Percentiles rank a stretch among this genome's conserved stretches.
Evolutionary conservation across 2,888 invertebrate genomes (phyloP).

Genomic region (Eudasyphora cyanicolor): DNA sequence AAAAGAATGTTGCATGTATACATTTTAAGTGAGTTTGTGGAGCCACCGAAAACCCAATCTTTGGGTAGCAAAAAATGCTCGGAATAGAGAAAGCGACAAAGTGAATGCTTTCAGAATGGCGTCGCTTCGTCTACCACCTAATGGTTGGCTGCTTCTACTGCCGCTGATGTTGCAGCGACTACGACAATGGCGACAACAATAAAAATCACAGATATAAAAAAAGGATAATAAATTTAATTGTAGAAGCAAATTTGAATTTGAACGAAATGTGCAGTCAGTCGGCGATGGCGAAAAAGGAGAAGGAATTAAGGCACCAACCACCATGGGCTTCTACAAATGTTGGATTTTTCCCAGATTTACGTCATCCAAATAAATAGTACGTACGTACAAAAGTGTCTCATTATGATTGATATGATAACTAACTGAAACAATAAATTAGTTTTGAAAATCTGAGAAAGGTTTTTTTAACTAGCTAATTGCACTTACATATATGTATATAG

Average conservation of each 20-base stretch:
- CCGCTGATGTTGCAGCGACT: background rate
- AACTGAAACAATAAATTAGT: too few relatives aligned
- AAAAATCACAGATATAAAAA: constrained; percentile 49
- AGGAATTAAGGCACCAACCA: too few relatives aligned
- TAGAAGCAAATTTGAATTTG: constrained; percentile 37
- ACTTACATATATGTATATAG: too few relatives aligned
- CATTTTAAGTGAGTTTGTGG: constrained; percentile 30
- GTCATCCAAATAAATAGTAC: too few relatives aligned
- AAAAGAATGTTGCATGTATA: constrained; percentile 36
- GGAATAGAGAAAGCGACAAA: background rate
- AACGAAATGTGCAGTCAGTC: too few relatives aligned
- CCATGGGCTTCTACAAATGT: too few relatives aligned
- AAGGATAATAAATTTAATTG: constrained; percentile 49
- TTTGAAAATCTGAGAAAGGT: too few relatives aligned
- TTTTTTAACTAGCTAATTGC: too few relatives aligned
- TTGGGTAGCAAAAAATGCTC: constrained; percentile 16
- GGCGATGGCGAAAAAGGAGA: too few relatives aligned
- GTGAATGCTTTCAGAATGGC: constrained; percentile 37
- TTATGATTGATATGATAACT: too few relatives aligned
- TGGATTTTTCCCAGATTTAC: too few relatives aligned
- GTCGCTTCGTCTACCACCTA: constrained; percentile 59
- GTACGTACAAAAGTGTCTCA: too few relatives aligned
- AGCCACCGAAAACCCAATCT: constrained; percentile 27
- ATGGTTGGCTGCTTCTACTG: constrained; percentile 45
- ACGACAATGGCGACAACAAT: background rate